Base-by-base conservation (phyloP, 1,140 invertebrate species). In the Drosophila micromelanica region DNA sequence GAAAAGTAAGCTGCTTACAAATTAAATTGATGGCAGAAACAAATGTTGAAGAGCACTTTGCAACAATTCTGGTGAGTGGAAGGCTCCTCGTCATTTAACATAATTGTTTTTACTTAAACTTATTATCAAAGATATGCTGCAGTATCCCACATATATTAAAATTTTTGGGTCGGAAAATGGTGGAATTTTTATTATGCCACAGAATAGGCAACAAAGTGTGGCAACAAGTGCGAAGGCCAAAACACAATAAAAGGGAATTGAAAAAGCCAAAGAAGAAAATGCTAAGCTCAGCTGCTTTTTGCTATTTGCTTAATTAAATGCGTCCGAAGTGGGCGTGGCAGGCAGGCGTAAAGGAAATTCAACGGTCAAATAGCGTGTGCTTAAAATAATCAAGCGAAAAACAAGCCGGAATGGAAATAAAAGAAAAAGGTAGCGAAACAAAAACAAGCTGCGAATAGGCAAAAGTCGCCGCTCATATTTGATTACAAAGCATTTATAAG, bases 301-400 rank as follows among this genome's bases (percentile, higher is more conserved):
- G 80, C 82, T 87, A 87, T 86, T 86, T 86, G 82, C 82, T 76
- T 86, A 86, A 86, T 86, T 86, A 86, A 86, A 86, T 86, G 76
- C 75, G 57, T 56, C 70, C 65, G 61, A 37, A 48, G 63, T 38
- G 65, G 78, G 70, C 60, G 74, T 70, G 68, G 51, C 63, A 11
- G 30, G 43, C 9, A 23, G 13, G 15, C 55, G 11, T 32, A n/a
- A 69, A 69, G 46, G 54, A 70, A 63, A 63, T 30, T 52, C 64
- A 69, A 72, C 54, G 61, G 54, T 52, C 69, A 65, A 62, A 63
- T 64, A 63, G 52, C 51, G 59, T 54, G 67, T 13, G 78, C 80
- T 77, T 61, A 67, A 76, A 76, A 79, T 82, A 82, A 82, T 78
- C 65, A 84, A 76, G 48, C 61, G 48, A 32, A 48, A 80, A 55